These are phyloP conservation scores for Condylura cristata DNA, from an alignment of 2,113 vertebrate species.

Conservation along the genomic window DNA sequence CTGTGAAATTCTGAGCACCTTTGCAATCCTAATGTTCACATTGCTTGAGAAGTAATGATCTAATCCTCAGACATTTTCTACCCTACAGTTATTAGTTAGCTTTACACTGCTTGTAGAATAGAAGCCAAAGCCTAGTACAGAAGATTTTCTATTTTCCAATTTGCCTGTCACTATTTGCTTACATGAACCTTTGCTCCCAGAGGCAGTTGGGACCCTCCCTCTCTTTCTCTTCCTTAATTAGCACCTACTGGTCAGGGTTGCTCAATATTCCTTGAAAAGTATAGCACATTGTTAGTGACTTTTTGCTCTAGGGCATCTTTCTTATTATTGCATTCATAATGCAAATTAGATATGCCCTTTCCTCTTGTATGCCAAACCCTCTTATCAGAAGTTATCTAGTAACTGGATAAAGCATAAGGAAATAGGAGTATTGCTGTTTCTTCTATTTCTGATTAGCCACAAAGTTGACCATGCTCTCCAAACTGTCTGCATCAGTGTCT, in stretches of 20 bases:
- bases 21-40: background rate
- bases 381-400: conserved; percentile 47
- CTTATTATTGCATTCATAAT: conserved; percentile 39
- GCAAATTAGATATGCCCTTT: conserved; percentile 56
- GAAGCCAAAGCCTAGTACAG: background rate
- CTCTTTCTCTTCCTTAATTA: background rate
- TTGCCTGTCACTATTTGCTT: background rate
- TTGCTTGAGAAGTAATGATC: background rate
- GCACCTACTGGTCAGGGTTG: background rate
- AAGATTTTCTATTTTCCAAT: background rate
- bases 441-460: conserved; percentile 63
- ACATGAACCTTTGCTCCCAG: background rate
- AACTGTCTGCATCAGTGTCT: conserved; percentile 29
- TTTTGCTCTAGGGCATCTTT: conserved; percentile 12
- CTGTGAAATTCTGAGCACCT: background rate
- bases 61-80: background rate
- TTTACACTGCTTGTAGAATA: background rate
- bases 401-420: conserved; percentile 59
- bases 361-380: conserved; percentile 8
- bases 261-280: background rate
- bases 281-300: background rate
- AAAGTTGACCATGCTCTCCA: conserved; percentile 57
- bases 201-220: background rate
- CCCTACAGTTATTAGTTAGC: background rate
- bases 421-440: conserved; percentile 45